Percentiles rank a stretch among this genome's conserved stretches.
These are phyloP conservation scores for Athrips mouffetella DNA, from an alignment of 2,888 invertebrate species.

Conservation along the genomic window DNA sequence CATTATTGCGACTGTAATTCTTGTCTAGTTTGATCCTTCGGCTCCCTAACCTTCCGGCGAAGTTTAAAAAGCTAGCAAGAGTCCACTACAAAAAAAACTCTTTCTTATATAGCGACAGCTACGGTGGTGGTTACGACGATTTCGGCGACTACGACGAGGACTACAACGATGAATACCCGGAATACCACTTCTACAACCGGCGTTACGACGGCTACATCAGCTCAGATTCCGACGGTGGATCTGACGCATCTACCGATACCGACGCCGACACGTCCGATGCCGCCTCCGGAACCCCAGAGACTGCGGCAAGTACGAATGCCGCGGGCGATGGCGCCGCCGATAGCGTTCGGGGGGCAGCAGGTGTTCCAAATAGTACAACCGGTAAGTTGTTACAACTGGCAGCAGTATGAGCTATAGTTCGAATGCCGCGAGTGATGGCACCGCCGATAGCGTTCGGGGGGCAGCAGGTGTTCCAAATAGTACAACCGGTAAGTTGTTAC, in stretches of 20 bases:
- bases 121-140: constrained; percentile 14
- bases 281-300: too few relatives aligned
- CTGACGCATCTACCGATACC: constrained; percentile 38
- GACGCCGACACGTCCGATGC: constrained; percentile 12
- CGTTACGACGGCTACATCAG: constrained; percentile 18
- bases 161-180: constrained; percentile 16
- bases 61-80: too few relatives aligned
- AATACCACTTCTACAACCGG: constrained; percentile 20
- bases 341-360: constrained; percentile 13
- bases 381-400: background rate
- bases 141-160: constrained; percentile 22
- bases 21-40: too few relatives aligned
- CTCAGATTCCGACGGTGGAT: constrained; percentile 43
- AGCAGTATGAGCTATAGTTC: too few relatives aligned
- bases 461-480: constrained; percentile 21
- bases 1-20: too few relatives aligned
- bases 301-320: too few relatives aligned
- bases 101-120: background rate
- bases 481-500: constrained; percentile 17
- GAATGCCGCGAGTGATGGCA: background rate
- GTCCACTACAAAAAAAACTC: too few relatives aligned
- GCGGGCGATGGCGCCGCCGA: background rate
- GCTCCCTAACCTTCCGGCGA: too few relatives aligned
- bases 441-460: background rate
- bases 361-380: constrained; percentile 24